Evolutionary conservation across 2,797 vertebrate species (phyloP), one percentile per base, ranked within the genome.

Genomic region (Leptatherina wallacei): DNA sequence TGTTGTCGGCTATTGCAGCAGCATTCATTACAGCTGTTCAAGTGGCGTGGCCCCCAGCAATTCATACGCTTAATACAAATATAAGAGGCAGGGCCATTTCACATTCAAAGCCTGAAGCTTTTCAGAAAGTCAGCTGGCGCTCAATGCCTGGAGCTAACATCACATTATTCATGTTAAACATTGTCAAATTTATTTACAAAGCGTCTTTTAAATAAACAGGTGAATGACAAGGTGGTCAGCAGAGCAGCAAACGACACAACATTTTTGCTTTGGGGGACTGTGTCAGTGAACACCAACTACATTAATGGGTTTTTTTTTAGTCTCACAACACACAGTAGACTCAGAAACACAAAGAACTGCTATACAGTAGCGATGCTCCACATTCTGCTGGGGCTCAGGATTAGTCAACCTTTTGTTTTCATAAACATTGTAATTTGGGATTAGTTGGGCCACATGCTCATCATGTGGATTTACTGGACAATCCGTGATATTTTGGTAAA

Each of bases 141-240:
- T 51, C 9, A 11, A 51, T 7, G 9, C 61, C 30, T 13, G 33
- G 58, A 54, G 42, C 51, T 29, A 66, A 79, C 82, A 68, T 2
- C 82, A 79, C 83, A 89, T 79, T 49, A 66, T 83, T 84, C 85
- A 87, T 63, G 72, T 73, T 62, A 65, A 68, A 44, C 11, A 9
- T 54, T 20, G 60, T 66, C 55, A 67, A 18, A 69, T 77, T 55
- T 77, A 81, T 84, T 84, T 78, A 71, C 56, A 60, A 66, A 58
- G 52, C 40, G 9, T 70, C 64, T 84, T 79, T 68, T 9, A 81
- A 83, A 83, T 58, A 85, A 83, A 79, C 78, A 77, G 60, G 75
- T 84, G 86, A 87, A 91, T 85, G 78, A 80, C 33, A 84, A 82
- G 64, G 70, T 71, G 54, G 52, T 47, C 16, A 4, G 51, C 42